Base-by-base conservation (phyloP, 2,797 vertebrate genomes). In the Dallia pectoralis region DNA sequence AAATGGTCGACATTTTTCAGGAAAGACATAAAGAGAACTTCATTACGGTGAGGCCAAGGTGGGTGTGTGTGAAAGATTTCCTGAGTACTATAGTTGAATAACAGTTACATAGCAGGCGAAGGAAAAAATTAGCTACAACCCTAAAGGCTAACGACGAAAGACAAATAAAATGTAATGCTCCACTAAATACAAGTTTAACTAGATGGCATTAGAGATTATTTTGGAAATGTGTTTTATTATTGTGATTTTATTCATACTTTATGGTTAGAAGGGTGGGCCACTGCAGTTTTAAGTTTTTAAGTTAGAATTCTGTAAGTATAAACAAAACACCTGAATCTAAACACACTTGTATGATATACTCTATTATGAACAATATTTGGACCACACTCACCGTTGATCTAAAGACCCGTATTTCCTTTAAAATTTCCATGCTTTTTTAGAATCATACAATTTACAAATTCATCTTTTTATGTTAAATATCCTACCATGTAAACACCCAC, bases 141-240 rank as follows among this genome's bases (percentile, higher is more conserved):
- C 33, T 7, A 53, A 19, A 36, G 25, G 32, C 61, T 30, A 30
- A 44, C 4, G 11, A 25, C n/a, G 25, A 9, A 9, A 59, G 25
- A 44, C 40, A 44, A 44, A 11, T 12, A 44, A 11, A 11, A 1
- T 44, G 14, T 44, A 9, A 25, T 4, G n/a, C 25, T 59, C 53
- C 25, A 59, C 53, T 11, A 78, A 72, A 73, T 53, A 77, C 74
- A 80, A 78, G 67, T 73, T 83, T 81, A 86, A 82, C 79, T 51
- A 77, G 79, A 81, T 61, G 65, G 33, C 76, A 85, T 86, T 80
- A 81, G 63, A 63, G 44, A 49, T 73, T 29, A 73, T 84, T 84
- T 77, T 85, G 83, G 63, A 77, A 86, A 82, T 74, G n/a, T 4
- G 81, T 18, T 65, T 44, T 2, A 33, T 64, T 83, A 85, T 86